A percentile compares a stretch with the other conserved stretches of the same genome.
Conservation (phyloP, 2,888 invertebrate genomes). For the Nomada fucata region DNA sequence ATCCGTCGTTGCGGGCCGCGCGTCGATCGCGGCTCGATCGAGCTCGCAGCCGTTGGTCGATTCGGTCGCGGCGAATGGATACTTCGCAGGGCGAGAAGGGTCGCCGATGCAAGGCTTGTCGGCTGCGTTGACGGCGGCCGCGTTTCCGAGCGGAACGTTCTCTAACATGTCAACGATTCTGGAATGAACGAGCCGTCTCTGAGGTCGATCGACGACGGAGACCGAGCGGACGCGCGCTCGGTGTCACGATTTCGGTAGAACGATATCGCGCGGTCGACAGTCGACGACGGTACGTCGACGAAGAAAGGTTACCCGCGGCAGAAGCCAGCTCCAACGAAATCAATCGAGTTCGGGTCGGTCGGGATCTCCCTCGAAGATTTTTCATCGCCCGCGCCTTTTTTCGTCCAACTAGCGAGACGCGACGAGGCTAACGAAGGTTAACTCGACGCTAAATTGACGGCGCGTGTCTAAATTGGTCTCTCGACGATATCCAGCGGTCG, state of each 20-base stretch:
- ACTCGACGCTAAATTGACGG: conserved; percentile 47
- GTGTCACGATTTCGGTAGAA: too few relatives aligned
- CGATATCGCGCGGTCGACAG: too few relatives aligned
- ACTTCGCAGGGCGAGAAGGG: not conserved
- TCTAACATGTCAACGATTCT: conserved; percentile 59
- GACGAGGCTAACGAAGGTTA: conserved; percentile 52
- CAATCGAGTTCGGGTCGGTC: not conserved
- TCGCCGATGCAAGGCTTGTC: conserved; percentile 26
- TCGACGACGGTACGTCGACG: not conserved
- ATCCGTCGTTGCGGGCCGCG: not conserved
- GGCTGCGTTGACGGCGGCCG: not conserved
- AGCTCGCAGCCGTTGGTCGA: not conserved
- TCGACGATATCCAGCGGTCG: conserved; percentile 3
- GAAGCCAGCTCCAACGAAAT: not conserved
- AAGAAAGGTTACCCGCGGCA: not conserved
- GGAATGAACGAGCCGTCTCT: conserved; percentile 41
- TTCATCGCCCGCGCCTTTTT: conserved; percentile 11
- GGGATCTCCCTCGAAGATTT: not conserved
- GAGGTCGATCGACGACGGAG: not conserved
- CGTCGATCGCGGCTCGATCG: not conserved
- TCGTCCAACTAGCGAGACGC: conserved; percentile 10
- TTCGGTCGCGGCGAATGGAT: not conserved
- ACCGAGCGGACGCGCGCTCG: too few relatives aligned
- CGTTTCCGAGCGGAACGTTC: conserved; percentile 5
- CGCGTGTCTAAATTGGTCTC: conserved; percentile 51